These are phyloP conservation scores for Petromus typicus DNA, from an alignment of 2,113 vertebrate species.

Conservation along the genomic window DNA sequence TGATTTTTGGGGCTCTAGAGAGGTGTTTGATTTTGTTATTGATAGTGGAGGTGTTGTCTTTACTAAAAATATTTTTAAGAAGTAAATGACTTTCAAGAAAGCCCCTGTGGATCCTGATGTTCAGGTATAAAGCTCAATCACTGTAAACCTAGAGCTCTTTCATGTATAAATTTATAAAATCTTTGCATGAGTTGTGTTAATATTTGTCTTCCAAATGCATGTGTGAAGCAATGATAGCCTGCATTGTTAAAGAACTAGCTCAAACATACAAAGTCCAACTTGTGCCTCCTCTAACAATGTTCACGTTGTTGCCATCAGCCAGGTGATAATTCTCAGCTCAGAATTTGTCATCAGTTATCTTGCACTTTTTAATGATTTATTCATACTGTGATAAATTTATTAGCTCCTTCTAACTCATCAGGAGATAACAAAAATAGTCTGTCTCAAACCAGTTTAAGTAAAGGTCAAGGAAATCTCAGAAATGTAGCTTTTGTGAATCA, in stretches of 20 bases:
- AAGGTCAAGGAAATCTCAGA: conserved; percentile 78
- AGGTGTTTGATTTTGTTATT: background rate
- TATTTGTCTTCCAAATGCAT: background rate
- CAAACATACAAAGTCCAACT: conserved; percentile 34
- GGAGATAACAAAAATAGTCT: conserved; percentile 65
- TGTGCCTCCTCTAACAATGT: conserved; percentile 19
- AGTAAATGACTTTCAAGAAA: background rate
- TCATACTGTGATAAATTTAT: conserved; percentile 70
- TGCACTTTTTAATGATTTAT: conserved; percentile 75
- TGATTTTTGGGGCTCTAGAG: background rate
- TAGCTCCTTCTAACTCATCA: conserved; percentile 70
- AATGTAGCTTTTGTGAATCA: conserved; percentile 71
- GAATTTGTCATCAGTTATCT: conserved; percentile 57
- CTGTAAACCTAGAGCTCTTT: conserved; percentile 34
- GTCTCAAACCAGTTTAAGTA: conserved; percentile 65
- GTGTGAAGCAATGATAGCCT: background rate
- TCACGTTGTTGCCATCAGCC: conserved; percentile 55
- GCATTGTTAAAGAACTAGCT: background rate
- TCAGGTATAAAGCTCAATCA: background rate
- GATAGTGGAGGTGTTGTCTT: background rate
- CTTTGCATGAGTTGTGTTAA: background rate
- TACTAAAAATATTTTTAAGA: background rate
- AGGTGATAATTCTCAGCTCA: conserved; percentile 75
- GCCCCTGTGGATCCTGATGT: background rate
- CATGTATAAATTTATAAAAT: background rate